These are phyloP conservation scores for Volucella bombylans DNA, from an alignment of 2,888 invertebrate species.

Conservation along the genomic window DNA sequence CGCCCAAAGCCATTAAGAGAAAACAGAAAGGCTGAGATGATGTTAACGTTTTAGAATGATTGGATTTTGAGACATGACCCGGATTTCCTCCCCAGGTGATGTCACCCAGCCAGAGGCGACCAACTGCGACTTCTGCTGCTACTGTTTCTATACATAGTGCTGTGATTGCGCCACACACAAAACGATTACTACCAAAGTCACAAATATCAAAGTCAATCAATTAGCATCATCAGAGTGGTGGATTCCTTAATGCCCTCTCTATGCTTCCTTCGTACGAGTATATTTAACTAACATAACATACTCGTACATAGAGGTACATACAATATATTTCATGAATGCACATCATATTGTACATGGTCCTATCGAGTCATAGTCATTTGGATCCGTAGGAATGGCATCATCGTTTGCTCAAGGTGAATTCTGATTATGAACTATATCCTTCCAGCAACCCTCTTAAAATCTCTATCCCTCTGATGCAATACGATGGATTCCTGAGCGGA, in stretches of 20 bases:
- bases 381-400: neutral
- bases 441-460: too few species aligned
- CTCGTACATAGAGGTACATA: too few species aligned
- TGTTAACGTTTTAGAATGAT: constrained; percentile 31
- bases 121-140: neutral
- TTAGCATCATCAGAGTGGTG: constrained; percentile 32
- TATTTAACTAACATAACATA: too few species aligned
- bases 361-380: neutral
- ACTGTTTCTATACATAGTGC: too few species aligned
- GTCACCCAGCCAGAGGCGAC: constrained; percentile 6
- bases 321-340: too few species aligned
- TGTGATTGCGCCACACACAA: neutral
- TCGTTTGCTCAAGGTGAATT: constrained; percentile 8
- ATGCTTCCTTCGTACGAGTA: too few species aligned
- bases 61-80: constrained; percentile 11
- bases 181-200: neutral
- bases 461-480: constrained; percentile 1
- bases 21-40: constrained; percentile 4
- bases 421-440: neutral
- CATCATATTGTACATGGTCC: too few species aligned
- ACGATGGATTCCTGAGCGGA: neutral
- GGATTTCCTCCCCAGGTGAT: constrained; percentile 20
- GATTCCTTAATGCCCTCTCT: too few species aligned
- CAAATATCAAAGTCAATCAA: constrained; percentile 41
- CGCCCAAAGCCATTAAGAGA: too few species aligned